Evolutionary conservation across 2,797 vertebrate species (phyloP).

Genomic region (Leptodactylus fallax): DNA sequence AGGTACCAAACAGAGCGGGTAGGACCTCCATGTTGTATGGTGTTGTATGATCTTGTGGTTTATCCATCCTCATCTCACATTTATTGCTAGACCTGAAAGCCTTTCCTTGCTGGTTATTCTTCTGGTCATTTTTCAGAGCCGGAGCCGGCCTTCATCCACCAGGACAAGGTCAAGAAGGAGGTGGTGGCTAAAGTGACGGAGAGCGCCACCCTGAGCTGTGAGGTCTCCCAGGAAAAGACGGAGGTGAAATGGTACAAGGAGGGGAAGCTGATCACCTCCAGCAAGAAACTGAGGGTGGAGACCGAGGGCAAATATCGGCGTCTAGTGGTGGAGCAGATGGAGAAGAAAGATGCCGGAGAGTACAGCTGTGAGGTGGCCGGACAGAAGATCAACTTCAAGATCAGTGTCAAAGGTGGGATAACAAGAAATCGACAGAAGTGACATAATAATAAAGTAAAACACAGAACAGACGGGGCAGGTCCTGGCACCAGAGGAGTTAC

Average conservation of each 20-base stretch:
- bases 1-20: too few relatives aligned
- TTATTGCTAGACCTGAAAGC: too few relatives aligned
- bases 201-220: conserved; percentile 75
- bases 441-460: too few relatives aligned
- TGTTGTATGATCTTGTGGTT: too few relatives aligned
- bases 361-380: conserved; percentile 79
- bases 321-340: conserved; percentile 77
- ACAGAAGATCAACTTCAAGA: conserved; percentile 79
- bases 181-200: conserved; percentile 69
- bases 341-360: conserved; percentile 79
- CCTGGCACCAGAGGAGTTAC: too few relatives aligned
- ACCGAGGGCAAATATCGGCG: conserved; percentile 72
- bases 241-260: conserved; percentile 78
- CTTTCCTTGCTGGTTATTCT: neutral
- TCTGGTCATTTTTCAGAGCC: conserved; percentile 46
- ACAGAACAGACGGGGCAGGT: too few relatives aligned
- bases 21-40: too few relatives aligned
- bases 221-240: conserved; percentile 70
- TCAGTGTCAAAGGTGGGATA: conserved; percentile 79
- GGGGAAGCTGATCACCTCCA: conserved; percentile 75
- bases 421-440: too few relatives aligned
- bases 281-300: conserved; percentile 73
- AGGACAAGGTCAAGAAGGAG: neutral
- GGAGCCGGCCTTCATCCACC: conserved; percentile 47
- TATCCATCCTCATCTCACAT: too few relatives aligned